Percentiles rank a stretch among this genome's conserved stretches.
Evolutionary conservation across 2,113 vertebrate genomes (phyloP).

Genomic region (Cricetomys ansorgei): DNA sequence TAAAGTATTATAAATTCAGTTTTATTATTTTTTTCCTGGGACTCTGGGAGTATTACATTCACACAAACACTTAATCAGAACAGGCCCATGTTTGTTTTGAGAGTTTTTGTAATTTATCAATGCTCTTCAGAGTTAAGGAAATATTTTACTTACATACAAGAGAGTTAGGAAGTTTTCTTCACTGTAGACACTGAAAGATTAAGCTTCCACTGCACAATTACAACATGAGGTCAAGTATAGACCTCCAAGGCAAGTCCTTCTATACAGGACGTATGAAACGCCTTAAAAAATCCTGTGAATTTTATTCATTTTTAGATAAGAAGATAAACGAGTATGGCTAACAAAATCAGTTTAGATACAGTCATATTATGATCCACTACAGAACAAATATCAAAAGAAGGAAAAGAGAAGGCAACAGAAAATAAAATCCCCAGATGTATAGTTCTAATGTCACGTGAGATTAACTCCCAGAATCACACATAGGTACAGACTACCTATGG

Average conservation of each 20-base stretch:
- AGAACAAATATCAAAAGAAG: background rate
- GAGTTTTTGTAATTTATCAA: background rate
- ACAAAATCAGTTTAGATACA: background rate
- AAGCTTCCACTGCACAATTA: rapidly evolving
- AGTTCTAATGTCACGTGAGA: background rate
- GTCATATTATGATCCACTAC: background rate
- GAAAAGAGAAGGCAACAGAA: background rate
- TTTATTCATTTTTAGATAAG: background rate
- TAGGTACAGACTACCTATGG: background rate
- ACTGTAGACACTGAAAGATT: background rate
- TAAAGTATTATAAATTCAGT: background rate
- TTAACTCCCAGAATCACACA: background rate
- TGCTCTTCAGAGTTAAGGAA: background rate
- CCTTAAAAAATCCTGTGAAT: background rate
- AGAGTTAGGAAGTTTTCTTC: background rate
- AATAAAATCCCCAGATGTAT: background rate
- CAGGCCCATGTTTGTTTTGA: background rate
- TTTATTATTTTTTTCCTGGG: slow-evolving; percentile 24
- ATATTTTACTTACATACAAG: background rate
- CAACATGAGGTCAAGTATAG: too few relatives aligned
- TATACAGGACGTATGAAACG: background rate
- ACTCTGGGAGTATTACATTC: background rate
- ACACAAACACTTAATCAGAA: background rate
- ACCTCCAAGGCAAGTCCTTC: background rate
- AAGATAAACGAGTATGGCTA: background rate